Evolutionary conservation across 2,113 vertebrate species (phyloP), one percentile per base, ranked within the genome.

Genomic region (Cebus imitator): DNA sequence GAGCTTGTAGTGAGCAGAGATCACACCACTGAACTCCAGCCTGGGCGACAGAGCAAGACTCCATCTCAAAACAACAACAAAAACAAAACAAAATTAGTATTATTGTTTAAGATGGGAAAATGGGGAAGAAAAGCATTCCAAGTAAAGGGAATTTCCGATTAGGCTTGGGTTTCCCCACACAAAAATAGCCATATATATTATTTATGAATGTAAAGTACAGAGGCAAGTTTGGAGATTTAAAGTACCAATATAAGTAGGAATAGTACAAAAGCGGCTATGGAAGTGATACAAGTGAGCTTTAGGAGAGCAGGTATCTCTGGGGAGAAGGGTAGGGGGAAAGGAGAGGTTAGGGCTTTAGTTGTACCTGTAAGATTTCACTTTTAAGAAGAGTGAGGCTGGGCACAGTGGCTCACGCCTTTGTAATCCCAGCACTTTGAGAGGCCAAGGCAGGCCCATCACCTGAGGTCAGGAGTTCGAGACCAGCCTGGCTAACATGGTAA

Each of bases 201-300:
- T 91, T 96, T 89, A 79, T 96, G 89, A 70, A 84, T 4, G 73
- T 88, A 85, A 87, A 94, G 6, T 76, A 45, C 92, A 32, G 32
- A 72, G 27, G 82, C 12, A 87, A 92, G 6, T 70, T 30, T 90
- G n/a, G 20, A 78, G 23, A 18, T 64, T n/a, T 17, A 12, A 78
- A 73, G 32, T 32, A 48, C 37, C 50, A 58, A 20, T 37, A 8
- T 72, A 61, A 66, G 23, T 76, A 78, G 32, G 89, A 91, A 94
- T 40, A 76, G 50, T 68, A 64, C 43, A 88, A 68, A 85, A 80
- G 3, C 68, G 52, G 87, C 27, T 58, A 17, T 72, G 68, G 32
- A 87, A 93, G 12, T 66, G 61, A 58, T 45, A 45, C 9, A 90
- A 37, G 68, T 75, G 27, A 80, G 57, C 8, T 94, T 78, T 30